Percentiles rank a stretch among this genome's conserved stretches.
Evolutionary conservation across 2,113 vertebrate species (phyloP).

Genomic region (Amblyornis subalaris): DNA sequence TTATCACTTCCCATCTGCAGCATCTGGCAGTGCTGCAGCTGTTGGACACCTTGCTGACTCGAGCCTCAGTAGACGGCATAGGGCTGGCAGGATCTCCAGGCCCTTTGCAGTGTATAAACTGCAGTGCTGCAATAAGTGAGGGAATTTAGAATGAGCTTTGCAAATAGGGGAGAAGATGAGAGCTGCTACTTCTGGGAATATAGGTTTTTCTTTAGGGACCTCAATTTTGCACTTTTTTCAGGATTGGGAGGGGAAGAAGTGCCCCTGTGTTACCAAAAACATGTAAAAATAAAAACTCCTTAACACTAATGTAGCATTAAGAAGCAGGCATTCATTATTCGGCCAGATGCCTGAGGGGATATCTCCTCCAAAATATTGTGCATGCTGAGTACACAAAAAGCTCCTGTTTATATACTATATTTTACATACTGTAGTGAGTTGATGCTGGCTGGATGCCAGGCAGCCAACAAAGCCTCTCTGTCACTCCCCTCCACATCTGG

Average conservation of each 20-base stretch:
- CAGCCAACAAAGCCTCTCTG: too few species aligned
- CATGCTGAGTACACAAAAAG: too few species aligned
- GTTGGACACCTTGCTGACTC: not conserved
- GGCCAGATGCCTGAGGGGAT: too few species aligned
- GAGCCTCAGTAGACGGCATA: rapidly evolving
- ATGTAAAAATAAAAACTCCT: not conserved
- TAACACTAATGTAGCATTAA: not conserved
- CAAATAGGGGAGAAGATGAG: not conserved
- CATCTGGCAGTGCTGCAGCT: not conserved
- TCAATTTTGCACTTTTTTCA: not conserved
- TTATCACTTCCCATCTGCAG: not conserved
- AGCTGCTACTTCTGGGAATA: not conserved
- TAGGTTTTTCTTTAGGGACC: not conserved
- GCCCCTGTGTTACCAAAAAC: not conserved
- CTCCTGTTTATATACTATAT: too few species aligned
- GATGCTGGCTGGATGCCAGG: too few species aligned
- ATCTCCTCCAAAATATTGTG: too few species aligned
- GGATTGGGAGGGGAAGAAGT: not conserved
- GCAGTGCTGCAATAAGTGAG: not conserved
- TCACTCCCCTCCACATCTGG: too few species aligned
- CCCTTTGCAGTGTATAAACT: not conserved
- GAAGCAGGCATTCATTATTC: too few species aligned
- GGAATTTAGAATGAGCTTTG: not conserved
- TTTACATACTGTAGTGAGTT: too few species aligned
- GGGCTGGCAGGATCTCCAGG: not conserved